Evolutionary conservation across 2,888 invertebrate species (phyloP).

Genomic region (Sinelater perroti): DNA sequence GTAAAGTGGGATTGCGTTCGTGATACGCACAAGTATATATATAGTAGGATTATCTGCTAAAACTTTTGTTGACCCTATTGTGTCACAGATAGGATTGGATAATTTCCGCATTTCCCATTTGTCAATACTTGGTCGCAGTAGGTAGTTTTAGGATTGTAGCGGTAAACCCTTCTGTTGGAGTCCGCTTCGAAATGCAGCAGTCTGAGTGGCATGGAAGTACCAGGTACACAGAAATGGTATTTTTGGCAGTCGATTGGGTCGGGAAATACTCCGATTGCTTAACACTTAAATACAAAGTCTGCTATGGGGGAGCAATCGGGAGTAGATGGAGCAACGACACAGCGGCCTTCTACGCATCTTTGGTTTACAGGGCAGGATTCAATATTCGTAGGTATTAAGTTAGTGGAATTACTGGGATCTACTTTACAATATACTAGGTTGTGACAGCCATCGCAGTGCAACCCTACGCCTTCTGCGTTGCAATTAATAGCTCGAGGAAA

Average conservation of each 20-base stretch:
- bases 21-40: conserved; percentile 12
- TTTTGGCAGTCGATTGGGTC: conserved; percentile 21
- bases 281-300: conserved; percentile 18
- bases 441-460: too few relatives aligned
- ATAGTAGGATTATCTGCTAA: conserved; percentile 11
- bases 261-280: conserved; percentile 20
- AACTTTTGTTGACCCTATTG: not conserved
- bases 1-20: not conserved
- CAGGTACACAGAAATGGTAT: conserved; percentile 14
- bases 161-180: not conserved
- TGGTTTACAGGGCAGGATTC: too few relatives aligned
- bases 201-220: not conserved
- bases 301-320: too few relatives aligned
- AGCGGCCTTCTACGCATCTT: too few relatives aligned
- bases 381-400: too few relatives aligned
- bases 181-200: too few relatives aligned
- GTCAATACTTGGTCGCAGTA: conserved; percentile 8
- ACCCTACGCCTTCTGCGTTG: too few relatives aligned
- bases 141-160: conserved; percentile 12
- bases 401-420: too few relatives aligned
- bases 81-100: conserved; percentile 7
- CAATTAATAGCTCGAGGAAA: too few relatives aligned
- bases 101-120: not conserved
- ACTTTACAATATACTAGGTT: too few relatives aligned
- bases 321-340: too few relatives aligned